These are phyloP conservation scores for Yasuhikotakia modesta DNA, from an alignment of 2,797 vertebrate genomes.

Conservation along the genomic window DNA sequence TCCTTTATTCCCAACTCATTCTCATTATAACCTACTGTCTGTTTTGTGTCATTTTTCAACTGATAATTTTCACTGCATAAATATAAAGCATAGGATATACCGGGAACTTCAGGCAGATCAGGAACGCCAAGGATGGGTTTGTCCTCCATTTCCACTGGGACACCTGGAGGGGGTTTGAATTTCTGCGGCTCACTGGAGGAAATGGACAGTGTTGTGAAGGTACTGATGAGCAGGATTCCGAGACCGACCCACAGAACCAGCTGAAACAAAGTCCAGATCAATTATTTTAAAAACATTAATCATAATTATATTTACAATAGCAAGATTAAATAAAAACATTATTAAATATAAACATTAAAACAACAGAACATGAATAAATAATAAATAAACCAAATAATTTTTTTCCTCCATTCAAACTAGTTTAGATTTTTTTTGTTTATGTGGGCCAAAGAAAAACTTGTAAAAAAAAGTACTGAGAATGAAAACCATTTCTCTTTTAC, in stretches of 20 bases:
- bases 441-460: too few relatives aligned
- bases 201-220: slow-evolving; percentile 88
- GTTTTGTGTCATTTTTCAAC: neutral
- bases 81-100: slow-evolving; percentile 67
- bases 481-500: neutral
- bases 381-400: too few relatives aligned
- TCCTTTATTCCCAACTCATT: slow-evolving; percentile 9
- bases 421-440: too few relatives aligned
- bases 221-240: slow-evolving; percentile 92
- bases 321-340: neutral
- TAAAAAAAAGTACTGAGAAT: neutral
- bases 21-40: slow-evolving; percentile 54
- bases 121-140: slow-evolving; percentile 58
- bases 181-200: slow-evolving; percentile 71
- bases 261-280: slow-evolving; percentile 66
- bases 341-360: too few relatives aligned
- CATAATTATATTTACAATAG: too few relatives aligned
- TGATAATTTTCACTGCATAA: slow-evolving; percentile 20
- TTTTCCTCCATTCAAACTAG: too few relatives aligned
- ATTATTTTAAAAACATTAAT: neutral
- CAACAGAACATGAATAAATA: too few relatives aligned
- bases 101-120: slow-evolving; percentile 72
- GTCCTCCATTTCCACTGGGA: slow-evolving; percentile 56
- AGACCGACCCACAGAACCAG: slow-evolving; percentile 92
- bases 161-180: slow-evolving; percentile 68